Percentiles rank a stretch among this genome's conserved stretches.
Evolutionary conservation across 2,888 invertebrate species (phyloP).

Genomic region (Camptogramma bilineatum): DNA sequence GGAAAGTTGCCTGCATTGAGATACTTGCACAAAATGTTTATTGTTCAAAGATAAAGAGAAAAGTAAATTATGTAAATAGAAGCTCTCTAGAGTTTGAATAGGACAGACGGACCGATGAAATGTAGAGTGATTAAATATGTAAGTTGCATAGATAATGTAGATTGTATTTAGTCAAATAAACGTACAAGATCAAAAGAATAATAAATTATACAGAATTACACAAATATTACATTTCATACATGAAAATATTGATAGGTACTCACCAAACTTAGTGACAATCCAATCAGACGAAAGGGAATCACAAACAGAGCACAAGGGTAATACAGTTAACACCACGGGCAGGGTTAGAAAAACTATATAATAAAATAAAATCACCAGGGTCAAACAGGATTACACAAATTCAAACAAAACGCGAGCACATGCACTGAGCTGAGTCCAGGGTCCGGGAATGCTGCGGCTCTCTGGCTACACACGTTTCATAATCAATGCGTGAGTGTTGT

Average conservation of each 20-base stretch:
- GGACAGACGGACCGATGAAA: neutral
- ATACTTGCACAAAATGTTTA: conserved; percentile 18
- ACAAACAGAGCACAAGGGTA: conserved; percentile 72
- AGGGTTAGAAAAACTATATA: conserved; percentile 71
- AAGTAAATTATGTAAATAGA: conserved; percentile 9
- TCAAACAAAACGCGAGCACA: conserved; percentile 64
- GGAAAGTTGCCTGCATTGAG: conserved; percentile 26
- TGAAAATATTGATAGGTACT: conserved; percentile 48
- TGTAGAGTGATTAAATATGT: neutral
- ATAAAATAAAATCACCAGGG: conserved; percentile 78
- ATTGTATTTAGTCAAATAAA: neutral
- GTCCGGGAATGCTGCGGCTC: conserved; percentile 56
- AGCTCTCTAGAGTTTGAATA: neutral
- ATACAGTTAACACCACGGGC: conserved; percentile 67
- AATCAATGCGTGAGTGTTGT: conserved; percentile 80
- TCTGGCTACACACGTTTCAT: conserved; percentile 69
- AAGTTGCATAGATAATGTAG: neutral
- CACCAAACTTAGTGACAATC: conserved; percentile 78
- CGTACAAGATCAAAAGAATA: neutral
- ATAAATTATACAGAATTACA: neutral
- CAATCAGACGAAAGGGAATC: conserved; percentile 72
- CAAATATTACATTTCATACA: neutral
- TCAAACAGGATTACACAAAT: conserved; percentile 74
- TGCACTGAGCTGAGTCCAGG: conserved; percentile 56
- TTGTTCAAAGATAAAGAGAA: conserved; percentile 8